phyloP scores from a whole-genome alignment of 2,797 vertebrate genomes.

The Calcarius lapponicus region DNA sequence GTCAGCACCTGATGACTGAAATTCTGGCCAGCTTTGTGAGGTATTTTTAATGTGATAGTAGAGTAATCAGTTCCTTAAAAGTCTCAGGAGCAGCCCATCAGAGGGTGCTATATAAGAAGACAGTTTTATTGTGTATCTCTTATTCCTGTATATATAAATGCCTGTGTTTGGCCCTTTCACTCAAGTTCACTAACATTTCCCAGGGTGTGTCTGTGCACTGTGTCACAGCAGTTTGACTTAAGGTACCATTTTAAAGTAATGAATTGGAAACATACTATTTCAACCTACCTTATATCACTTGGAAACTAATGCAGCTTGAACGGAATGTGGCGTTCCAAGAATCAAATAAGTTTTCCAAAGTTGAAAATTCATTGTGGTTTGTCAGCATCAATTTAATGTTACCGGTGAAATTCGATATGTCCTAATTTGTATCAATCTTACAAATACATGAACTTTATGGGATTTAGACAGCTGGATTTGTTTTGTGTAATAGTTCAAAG shows the following conservation, averaged over 20 bases:
- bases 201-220: not conserved
- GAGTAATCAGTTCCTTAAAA: conserved; percentile 9
- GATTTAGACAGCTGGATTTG: not conserved
- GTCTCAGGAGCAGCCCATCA: not conserved
- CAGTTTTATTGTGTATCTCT: conserved; percentile 27
- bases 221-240: not conserved
- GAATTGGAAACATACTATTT: not conserved
- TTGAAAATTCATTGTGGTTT: not conserved
- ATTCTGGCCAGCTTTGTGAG: not conserved
- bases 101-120: not conserved
- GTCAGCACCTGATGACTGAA: not conserved
- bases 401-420: not conserved
- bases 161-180: conserved; percentile 23
- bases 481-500: not conserved
- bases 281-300: not conserved
- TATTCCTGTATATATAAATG: conserved; percentile 15
- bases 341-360: not conserved
- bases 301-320: not conserved
- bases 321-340: not conserved
- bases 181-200: not conserved
- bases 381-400: not conserved
- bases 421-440: not conserved
- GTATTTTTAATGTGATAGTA: not conserved
- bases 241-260: not conserved
- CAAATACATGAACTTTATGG: not conserved